These are phyloP conservation scores for Poeciliopsis retropinna DNA, from an alignment of 2,113 vertebrate genomes.

Conservation along the genomic window DNA sequence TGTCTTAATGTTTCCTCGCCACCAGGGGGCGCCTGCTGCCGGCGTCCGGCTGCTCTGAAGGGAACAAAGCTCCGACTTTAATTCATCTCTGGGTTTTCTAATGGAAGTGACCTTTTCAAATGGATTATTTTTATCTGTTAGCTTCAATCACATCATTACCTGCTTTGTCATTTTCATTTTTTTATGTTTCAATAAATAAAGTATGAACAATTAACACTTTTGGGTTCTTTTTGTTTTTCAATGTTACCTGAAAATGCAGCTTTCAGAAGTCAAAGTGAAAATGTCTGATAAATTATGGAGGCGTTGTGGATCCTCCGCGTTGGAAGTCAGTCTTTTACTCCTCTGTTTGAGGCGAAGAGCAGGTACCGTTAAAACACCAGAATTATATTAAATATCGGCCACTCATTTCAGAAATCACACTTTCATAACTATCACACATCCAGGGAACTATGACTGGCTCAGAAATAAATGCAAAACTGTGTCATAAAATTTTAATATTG, in stretches of 20 bases:
- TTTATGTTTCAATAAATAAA: slow-evolving; percentile 78
- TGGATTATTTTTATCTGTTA: slow-evolving; percentile 77
- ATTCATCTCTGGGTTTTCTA: slow-evolving; percentile 82
- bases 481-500: too few relatives aligned
- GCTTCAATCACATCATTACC: slow-evolving; percentile 83
- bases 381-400: too few relatives aligned
- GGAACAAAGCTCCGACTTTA: slow-evolving; percentile 19
- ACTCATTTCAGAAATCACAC: too few relatives aligned
- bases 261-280: neutral
- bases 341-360: too few relatives aligned
- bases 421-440: too few relatives aligned
- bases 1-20: neutral
- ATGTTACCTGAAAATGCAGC: neutral
- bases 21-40: neutral
- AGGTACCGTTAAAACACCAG: too few relatives aligned
- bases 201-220: slow-evolving; percentile 14
- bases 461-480: too few relatives aligned
- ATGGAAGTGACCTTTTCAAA: slow-evolving; percentile 82
- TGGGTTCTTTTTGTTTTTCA: neutral
- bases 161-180: slow-evolving; percentile 55
- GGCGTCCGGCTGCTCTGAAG: neutral
- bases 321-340: too few relatives aligned
- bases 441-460: too few relatives aligned
- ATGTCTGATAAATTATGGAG: neutral
- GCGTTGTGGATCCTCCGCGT: too few relatives aligned